Evolutionary conservation across 2,113 vertebrate species (phyloP).

Genomic region (Procavia capensis): DNA sequence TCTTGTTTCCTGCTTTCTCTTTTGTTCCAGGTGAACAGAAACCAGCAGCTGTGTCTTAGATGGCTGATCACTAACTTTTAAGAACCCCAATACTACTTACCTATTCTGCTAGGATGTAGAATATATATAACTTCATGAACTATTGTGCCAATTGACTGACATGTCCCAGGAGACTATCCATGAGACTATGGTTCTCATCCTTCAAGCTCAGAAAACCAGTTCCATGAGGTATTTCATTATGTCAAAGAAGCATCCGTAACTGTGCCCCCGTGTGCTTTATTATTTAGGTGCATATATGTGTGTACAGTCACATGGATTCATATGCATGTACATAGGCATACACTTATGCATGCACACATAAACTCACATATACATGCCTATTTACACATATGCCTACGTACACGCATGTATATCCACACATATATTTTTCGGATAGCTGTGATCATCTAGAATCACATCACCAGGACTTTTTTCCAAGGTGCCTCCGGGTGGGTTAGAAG

Average conservation of each 20-base stretch:
- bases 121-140: background rate
- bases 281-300: too few relatives aligned
- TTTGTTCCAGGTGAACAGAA: background rate
- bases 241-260: background rate
- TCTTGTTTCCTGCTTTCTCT: background rate
- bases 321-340: too few relatives aligned
- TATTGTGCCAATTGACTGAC: background rate
- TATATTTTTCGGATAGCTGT: background rate
- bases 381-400: too few relatives aligned
- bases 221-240: background rate
- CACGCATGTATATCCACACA: background rate
- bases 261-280: background rate
- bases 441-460: background rate
- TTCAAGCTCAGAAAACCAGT: background rate
- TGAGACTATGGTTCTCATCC: background rate
- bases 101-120: background rate
- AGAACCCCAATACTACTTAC: background rate
- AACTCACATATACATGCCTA: too few relatives aligned
- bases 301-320: too few relatives aligned
- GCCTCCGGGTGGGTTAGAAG: background rate
- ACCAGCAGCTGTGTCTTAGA: background rate
- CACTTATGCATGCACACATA: too few relatives aligned
- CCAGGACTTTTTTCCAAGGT: background rate
- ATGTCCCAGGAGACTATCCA: background rate
- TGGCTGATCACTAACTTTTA: background rate